Evolutionary conservation across 2,888 invertebrate genomes (phyloP).

Genomic region (Cheilosia grossa): DNA sequence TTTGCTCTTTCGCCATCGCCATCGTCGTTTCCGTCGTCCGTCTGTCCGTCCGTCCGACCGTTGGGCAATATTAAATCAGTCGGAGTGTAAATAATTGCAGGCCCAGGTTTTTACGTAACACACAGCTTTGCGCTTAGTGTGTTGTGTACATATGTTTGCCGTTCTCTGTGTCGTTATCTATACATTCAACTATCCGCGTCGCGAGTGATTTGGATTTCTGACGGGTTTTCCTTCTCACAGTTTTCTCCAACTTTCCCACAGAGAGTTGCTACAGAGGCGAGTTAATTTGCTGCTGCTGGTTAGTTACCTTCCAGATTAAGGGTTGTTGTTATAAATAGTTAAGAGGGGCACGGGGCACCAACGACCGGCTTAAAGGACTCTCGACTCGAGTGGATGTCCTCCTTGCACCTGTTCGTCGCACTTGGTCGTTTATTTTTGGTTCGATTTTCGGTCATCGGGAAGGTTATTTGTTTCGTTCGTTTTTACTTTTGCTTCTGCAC

Average conservation of each 20-base stretch:
- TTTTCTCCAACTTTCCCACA: slow-evolving; percentile 10
- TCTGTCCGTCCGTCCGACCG: slow-evolving; percentile 3
- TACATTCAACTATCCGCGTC: slow-evolving; percentile 9
- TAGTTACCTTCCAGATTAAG: not conserved
- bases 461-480: slow-evolving; percentile 30
- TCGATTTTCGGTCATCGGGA: slow-evolving; percentile 35
- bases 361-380: slow-evolving; percentile 18
- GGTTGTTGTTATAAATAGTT: slow-evolving; percentile 1
- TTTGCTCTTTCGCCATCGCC: slow-evolving; percentile 38
- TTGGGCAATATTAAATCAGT: slow-evolving; percentile 13
- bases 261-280: slow-evolving; percentile 1
- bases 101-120: slow-evolving; percentile 50
- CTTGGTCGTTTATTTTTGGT: slow-evolving; percentile 35
- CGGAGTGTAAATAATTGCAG: slow-evolving; percentile 38
- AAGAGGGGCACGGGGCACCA: not conserved
- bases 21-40: slow-evolving; percentile 13
- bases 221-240: slow-evolving; percentile 4
- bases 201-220: slow-evolving; percentile 8
- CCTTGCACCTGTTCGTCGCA: slow-evolving; percentile 32
- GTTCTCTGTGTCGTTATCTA: slow-evolving; percentile 34
- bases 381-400: not conserved
- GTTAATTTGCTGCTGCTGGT: slow-evolving; percentile 11
- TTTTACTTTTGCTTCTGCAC: slow-evolving; percentile 26
- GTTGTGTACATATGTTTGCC: slow-evolving; percentile 1
- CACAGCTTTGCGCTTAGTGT: slow-evolving; percentile 26